Percentiles rank a stretch among this genome's conserved stretches.
Conservation (phyloP, 1,140 invertebrate genomes). For the Cotesia vestalis region DNA sequence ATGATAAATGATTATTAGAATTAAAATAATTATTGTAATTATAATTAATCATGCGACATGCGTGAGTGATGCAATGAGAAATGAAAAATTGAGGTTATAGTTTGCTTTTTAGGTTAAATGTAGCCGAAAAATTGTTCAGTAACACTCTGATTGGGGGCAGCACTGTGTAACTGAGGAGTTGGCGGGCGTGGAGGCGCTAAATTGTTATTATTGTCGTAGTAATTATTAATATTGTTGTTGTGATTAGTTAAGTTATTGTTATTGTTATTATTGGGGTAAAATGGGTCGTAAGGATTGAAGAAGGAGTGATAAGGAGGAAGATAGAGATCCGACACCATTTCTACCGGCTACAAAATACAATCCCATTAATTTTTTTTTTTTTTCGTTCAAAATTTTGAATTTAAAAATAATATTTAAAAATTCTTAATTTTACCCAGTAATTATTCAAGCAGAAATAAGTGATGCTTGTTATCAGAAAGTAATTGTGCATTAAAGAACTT, state of each 20-base stretch:
- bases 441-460: conserved; percentile 13
- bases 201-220: conserved; percentile 55
- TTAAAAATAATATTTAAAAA: too few species aligned
- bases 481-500: conserved; percentile 30
- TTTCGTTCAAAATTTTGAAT: too few species aligned
- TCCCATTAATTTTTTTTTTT: conserved; percentile 21
- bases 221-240: conserved; percentile 47
- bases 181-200: conserved; percentile 50
- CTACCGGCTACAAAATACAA: conserved; percentile 71
- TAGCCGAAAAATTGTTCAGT: conserved; percentile 77
- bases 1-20: background rate
- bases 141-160: conserved; percentile 56
- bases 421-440: background rate
- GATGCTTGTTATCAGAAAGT: conserved; percentile 22
- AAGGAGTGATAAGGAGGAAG: conserved; percentile 58
- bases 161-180: conserved; percentile 40
- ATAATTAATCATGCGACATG: background rate
- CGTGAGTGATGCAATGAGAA: background rate
- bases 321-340: conserved; percentile 79
- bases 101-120: conserved; percentile 59
- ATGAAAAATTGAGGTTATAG: background rate
- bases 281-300: conserved; percentile 60
- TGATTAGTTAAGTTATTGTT: too few species aligned
- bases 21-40: background rate
- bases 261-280: conserved; percentile 10